Base-by-base conservation (phyloP, 2,797 vertebrate species). In the Malurus splendens region DNA sequence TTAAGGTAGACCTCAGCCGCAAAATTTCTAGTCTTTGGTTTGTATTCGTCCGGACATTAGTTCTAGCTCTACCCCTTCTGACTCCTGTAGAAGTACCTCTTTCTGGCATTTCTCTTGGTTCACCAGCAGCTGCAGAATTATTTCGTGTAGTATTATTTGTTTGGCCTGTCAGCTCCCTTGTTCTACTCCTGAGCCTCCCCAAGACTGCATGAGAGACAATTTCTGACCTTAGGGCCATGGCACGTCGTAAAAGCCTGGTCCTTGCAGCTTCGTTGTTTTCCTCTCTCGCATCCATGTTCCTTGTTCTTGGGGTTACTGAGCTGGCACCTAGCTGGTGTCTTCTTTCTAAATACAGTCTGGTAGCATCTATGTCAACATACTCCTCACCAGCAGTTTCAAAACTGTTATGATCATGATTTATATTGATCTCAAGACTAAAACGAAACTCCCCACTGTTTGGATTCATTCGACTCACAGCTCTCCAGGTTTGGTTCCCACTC, bases 401-500 rank as follows among this genome's bases (percentile, higher is more conserved):
- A 78, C 80, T 95, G 36, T 98, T 98, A 92, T 98, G 98, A 92
- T 99, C 98, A 0, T 99, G 98, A 95, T 99, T 99, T 93, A 99
- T 98, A 94, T 99, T 99, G 94, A 99, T 99, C 97, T 99, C 99
- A 44, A 99, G 97, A 94, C 98, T 99, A 96, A 99, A 99, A 33
- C 98, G 98, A 86, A 99, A 99, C 91, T 99, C 98, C 45, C 98
- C 98, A 23, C 98, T 99, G 96, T 98, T 98, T 3, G 98, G 99
- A 92, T 99, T 99, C 57, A 98, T 99, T 94, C 98, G 98, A 94
- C 98, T 99, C 94, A 99, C 98, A 0, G 98, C 98, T 56, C 98
- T 98, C 99, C 99, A 99, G 18, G 98, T 99, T 93, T 99, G 99
- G 96, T 99, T 99, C 82, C 99, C 98, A 42, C 98, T 99, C 95